Evolutionary conservation across 1,140 invertebrate genomes (phyloP), one percentile per base, ranked within the genome.

Genomic region (Hylyphantes graminicola): DNA sequence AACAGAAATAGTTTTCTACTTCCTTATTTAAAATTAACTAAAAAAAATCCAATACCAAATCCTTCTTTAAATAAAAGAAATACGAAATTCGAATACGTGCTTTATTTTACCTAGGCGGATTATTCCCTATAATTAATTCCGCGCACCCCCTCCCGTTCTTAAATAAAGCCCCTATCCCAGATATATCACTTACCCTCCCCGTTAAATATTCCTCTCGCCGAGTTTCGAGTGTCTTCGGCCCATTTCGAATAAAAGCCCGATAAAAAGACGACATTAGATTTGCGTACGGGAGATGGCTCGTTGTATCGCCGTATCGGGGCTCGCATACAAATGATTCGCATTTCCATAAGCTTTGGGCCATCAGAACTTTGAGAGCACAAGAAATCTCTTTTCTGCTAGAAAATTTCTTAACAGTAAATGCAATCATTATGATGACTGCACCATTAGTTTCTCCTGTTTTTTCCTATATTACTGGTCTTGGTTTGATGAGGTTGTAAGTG

Each of bases 401-500:
- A 61, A 76, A 76, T 76, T 76, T 76, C 74, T 76, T 76, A 76
- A 76, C 74, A 53, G 74, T 76, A 76, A 76, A 63, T 76, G 74
- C 59, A 76, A 76, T 76, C 74, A 76, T 76, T 76, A 76, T 76
- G 74, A 76, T 76, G 74, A 76, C 74, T 76, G 74, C 74, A 17
- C 74, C 74, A 76, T 76, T 76, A 57, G 74, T 53, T 64, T n/a
- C 74, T 63, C 35, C 35, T 35, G 35, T 35, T 35, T 35, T 35
- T 35, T 35, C 35, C 5, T 35, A 35, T 35, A 2, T 35, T 1
- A 35, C 5, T 35, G 35, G 59, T 61, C 17, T 61, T 7, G 59
- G 13, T 61, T 61, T 61, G 17, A 61, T 15, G 59, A 61, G 59
- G 17, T 15, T 13, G 59, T 17, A 61, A 15, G 5, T 35, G 35